Base-by-base conservation (phyloP, 2,888 invertebrate species). In the Sympetrum striolatum region DNA sequence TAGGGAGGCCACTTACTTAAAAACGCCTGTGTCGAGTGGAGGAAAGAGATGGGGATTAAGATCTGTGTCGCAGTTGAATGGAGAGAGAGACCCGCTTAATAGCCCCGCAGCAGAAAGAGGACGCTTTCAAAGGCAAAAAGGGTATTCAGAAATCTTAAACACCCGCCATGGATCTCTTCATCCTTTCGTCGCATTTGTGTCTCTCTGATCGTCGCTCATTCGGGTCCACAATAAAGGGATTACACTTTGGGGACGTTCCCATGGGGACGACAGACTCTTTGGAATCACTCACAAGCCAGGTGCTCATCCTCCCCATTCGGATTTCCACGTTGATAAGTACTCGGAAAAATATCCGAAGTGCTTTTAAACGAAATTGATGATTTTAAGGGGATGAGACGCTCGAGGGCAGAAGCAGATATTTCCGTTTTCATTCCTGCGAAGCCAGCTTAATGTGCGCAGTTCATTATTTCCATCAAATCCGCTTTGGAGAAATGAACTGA, bases 141-240 rank as follows among this genome's bases (percentile, higher is more conserved):
- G 53, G 82, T 82, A 64, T 60, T 37, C 60, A 35, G 80, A 37
- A 73, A 22, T n/a, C 64, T 25, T 64, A 64, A 64, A 73, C 73
- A 73, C 12, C 31, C 73, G 73, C 73, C 73, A 73, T 31, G 73
- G 73, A 14, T 22, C 60, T 64, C 64, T 14, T 31, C 35, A 39
- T 35, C 64, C 22, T 64, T 86, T 86, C 86, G 37, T 60, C 82
- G 82, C 82, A 58, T 82, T 82, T 82, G 82, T 35, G 53, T 60
- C 53, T 58, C 82, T 53, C 53, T 31, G 82, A 82, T 82, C 35
- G 82, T 58, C 60, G 60, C 86, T 31, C 18, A 81, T 44, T 81
- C 81, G n/a, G 48, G 10, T 44, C 25, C 37, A 86, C 86, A 86
- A 86, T 60, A 60, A 18, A 37, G 37, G 86, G 86, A 86, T 86